These are phyloP conservation scores for Phyllotreta cruciferae DNA, from an alignment of 2,888 invertebrate genomes.

Conservation along the genomic window DNA sequence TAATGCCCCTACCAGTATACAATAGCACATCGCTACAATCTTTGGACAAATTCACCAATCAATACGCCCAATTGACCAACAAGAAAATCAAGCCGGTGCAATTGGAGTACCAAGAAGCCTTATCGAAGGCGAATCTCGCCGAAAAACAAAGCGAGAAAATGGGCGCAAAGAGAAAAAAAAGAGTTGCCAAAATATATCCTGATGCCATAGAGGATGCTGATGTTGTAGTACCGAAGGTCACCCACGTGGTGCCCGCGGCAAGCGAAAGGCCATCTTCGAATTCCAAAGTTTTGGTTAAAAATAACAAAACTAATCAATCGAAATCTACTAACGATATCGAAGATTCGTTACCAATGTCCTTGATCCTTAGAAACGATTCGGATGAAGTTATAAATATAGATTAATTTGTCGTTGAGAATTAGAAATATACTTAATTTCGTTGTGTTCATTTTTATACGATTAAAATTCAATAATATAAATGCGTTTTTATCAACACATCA, in stretches of 20 bases:
- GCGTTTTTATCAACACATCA: too few relatives aligned
- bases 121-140: neutral
- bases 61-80: too few relatives aligned
- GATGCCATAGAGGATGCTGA: neutral
- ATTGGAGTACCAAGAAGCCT: too few relatives aligned
- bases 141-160: neutral
- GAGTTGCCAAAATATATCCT: slow-evolving; percentile 14
- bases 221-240: slow-evolving; percentile 24
- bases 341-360: slow-evolving; percentile 27
- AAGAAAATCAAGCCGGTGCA: too few relatives aligned
- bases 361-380: slow-evolving; percentile 21
- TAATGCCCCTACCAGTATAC: too few relatives aligned
- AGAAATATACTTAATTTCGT: too few relatives aligned
- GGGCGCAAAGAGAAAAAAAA: neutral
- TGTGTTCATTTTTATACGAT: too few relatives aligned
- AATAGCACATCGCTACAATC: too few relatives aligned
- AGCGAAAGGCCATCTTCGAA: neutral
- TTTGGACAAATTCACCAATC: too few relatives aligned
- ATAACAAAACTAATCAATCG: neutral
- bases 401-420: too few relatives aligned
- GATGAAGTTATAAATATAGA: slow-evolving; percentile 8
- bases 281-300: neutral
- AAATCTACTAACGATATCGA: slow-evolving; percentile 26
- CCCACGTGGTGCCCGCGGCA: slow-evolving; percentile 25
- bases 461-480: too few relatives aligned